These are phyloP conservation scores for Amphipoea oculea DNA, from an alignment of 2,888 invertebrate species.

Conservation along the genomic window DNA sequence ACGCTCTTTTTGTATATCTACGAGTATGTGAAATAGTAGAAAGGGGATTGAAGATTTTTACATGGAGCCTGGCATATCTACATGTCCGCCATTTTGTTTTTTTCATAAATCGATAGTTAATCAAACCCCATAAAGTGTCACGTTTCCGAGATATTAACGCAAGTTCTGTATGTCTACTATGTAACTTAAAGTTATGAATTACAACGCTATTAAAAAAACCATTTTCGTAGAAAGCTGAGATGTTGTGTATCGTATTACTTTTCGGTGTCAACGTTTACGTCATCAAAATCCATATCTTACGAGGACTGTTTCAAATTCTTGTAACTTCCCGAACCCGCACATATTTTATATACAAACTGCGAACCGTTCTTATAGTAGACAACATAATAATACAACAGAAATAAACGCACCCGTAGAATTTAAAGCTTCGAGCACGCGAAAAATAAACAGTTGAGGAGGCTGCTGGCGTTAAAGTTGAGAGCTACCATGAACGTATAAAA, in stretches of 20 bases:
- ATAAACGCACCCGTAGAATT: constrained; percentile 1
- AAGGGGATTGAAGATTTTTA: no score
- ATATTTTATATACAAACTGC: background rate
- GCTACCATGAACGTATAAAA: background rate
- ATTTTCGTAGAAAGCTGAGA: background rate
- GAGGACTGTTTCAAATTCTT: background rate
- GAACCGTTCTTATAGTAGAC: constrained; percentile 1
- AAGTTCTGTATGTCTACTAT: no score
- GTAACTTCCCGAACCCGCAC: background rate
- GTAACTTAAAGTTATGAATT: no score
- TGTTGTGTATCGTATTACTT: background rate
- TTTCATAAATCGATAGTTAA: no score
- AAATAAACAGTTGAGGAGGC: background rate
- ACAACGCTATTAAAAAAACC: background rate
- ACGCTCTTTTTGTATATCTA: no score
- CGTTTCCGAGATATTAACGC: no score
- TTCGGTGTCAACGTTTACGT: background rate
- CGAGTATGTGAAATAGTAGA: no score
- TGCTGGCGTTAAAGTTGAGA: background rate
- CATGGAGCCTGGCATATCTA: no score
- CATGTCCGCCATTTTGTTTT: no score
- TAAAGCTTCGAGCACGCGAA: constrained; percentile 1
- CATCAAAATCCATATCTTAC: background rate
- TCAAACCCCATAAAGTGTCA: no score
- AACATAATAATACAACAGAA: constrained; percentile 18